Conservation (phyloP, 2,113 vertebrate genomes). For the Beaufortia kweichowensis region DNA sequence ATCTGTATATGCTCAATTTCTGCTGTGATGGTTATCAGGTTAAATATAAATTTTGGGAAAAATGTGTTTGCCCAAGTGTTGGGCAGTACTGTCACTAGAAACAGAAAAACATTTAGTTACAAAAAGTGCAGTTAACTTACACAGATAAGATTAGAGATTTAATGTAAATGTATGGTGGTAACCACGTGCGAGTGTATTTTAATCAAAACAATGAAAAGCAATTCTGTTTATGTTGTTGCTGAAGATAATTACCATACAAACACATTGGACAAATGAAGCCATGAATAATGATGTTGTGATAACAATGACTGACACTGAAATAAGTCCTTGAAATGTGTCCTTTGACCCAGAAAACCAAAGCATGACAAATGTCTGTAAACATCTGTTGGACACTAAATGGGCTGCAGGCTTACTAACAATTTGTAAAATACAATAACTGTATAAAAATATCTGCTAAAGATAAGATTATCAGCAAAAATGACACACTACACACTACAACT, state of each 20-base stretch:
- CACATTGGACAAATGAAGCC: conserved; percentile 1
- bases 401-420: background rate
- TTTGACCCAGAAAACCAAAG: background rate
- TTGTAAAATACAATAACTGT: background rate
- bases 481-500: too few relatives aligned
- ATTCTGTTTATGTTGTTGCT: background rate
- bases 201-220: background rate
- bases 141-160: background rate
- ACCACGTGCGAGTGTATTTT: background rate
- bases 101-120: too few relatives aligned
- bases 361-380: background rate
- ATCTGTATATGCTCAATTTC: too few relatives aligned
- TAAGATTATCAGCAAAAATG: too few relatives aligned
- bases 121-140: background rate
- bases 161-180: background rate
- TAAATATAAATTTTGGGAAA: too few relatives aligned
- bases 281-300: background rate
- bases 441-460: too few relatives aligned
- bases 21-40: too few relatives aligned
- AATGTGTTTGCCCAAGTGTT: too few relatives aligned
- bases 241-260: background rate
- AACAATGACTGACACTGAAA: conserved; percentile 9
- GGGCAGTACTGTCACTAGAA: too few relatives aligned
- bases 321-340: conserved; percentile 19
- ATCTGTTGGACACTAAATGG: background rate